phyloP scores from a whole-genome alignment of 2,797 vertebrate genomes.

The Lacerta agilis region DNA sequence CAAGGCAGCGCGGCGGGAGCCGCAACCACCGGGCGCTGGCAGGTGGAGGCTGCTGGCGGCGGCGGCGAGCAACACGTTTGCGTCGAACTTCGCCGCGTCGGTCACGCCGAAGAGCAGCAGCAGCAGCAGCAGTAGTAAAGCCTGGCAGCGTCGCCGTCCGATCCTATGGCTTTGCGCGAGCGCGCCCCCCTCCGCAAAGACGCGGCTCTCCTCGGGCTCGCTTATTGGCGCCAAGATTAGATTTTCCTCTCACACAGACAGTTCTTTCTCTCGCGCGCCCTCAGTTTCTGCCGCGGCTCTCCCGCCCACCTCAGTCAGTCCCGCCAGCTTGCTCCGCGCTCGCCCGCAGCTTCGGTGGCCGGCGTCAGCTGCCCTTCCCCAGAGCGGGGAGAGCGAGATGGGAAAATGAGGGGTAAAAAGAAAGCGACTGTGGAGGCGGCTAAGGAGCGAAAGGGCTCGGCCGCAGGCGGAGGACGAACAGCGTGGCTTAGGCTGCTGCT shows the following conservation, averaged over 20 bases:
- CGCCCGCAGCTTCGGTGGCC: slow-evolving; percentile 26
- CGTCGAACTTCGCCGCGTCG: slow-evolving; percentile 76
- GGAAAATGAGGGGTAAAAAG: not conserved
- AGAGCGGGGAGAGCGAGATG: slow-evolving; percentile 33
- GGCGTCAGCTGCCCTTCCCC: slow-evolving; percentile 34
- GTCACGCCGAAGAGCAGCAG: slow-evolving; percentile 63
- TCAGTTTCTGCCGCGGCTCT: not conserved
- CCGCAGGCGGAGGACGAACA: not conserved
- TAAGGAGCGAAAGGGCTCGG: not conserved
- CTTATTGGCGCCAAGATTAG: slow-evolving; percentile 76
- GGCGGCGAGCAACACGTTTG: slow-evolving; percentile 73
- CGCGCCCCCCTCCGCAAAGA: slow-evolving; percentile 4
- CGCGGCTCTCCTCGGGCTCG: slow-evolving; percentile 55
- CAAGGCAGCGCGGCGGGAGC: slow-evolving; percentile 17
- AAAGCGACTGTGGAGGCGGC: not conserved
- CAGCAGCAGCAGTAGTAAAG: slow-evolving; percentile 19
- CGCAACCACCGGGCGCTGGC: slow-evolving; percentile 40
- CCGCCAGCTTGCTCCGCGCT: not conserved
- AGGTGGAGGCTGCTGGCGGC: slow-evolving; percentile 50
- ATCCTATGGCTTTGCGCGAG: slow-evolving; percentile 50
- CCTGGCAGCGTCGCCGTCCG: slow-evolving; percentile 52
- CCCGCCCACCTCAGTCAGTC: not conserved
- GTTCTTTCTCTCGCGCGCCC: not conserved
- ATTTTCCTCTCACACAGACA: not conserved
- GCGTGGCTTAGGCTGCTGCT: not conserved